These are phyloP conservation scores for Danaus melanippus DNA, from an alignment of 1,140 invertebrate genomes.

Conservation along the genomic window DNA sequence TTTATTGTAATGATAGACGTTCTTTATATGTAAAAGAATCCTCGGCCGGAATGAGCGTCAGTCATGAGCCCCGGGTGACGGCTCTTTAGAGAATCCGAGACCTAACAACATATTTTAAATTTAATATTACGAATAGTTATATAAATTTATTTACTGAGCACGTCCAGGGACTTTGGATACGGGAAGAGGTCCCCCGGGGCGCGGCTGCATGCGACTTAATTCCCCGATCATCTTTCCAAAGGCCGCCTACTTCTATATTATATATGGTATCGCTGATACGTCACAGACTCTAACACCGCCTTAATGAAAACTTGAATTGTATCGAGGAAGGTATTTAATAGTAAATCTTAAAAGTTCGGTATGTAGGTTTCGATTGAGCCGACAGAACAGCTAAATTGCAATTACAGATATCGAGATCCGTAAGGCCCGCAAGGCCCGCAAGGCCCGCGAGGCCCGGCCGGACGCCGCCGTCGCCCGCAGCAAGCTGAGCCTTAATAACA, in stretches of 20 bases:
- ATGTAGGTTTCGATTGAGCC: constrained; percentile 5
- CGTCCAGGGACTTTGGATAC: constrained; percentile 11
- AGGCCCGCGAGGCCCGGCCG: constrained; percentile 9
- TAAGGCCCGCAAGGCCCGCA: constrained; percentile 5
- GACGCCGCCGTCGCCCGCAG: constrained; percentile 12
- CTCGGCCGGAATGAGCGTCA: no score
- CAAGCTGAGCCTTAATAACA: constrained; percentile 10
- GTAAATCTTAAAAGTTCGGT: neutral
- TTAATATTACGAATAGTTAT: constrained; percentile 11
- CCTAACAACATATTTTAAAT: no score
- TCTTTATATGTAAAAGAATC: no score
- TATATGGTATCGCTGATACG: no score
- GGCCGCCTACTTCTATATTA: no score
- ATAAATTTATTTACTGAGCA: constrained; percentile 17
- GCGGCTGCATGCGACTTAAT: constrained; percentile 8
- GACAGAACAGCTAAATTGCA: constrained; percentile 7
- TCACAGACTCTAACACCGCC: no score
- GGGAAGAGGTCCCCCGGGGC: constrained; percentile 16
- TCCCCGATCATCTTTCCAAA: neutral
- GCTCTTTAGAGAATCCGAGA: no score
- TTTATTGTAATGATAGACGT: no score
- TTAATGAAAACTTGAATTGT: no score
- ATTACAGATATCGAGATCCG: neutral
- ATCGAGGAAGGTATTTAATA: no score
- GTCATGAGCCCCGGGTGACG: no score